Base-by-base conservation (phyloP, 2,113 vertebrate species). In the Taxidea taxus region DNA sequence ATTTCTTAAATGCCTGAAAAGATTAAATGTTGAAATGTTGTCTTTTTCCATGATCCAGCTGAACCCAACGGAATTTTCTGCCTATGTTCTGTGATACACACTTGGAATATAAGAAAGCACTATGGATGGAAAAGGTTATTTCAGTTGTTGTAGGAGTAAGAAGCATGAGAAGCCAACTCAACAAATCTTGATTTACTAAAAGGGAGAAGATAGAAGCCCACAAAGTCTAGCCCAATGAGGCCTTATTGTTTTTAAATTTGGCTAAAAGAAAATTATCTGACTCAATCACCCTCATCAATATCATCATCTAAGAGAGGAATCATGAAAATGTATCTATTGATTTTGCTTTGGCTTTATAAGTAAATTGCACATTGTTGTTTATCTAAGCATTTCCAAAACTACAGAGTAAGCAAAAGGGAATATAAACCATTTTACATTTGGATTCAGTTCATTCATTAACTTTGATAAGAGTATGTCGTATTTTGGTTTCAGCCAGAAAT, bases 361-460 rank as follows among this genome's bases (percentile, higher is more conserved):
- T 78, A 91, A 94, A 93, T 37, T 83, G 64, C 74, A 84, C 18
- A 82, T 37, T 97, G 56, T 80, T 90, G 84, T 95, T 88, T 85
- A 94, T 70, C 84, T 94, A 91, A 91, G 90, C 87, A 91, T 93
- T 95, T 97, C 82, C 44, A 87, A 94, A 96, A 97, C 60, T 74
- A 91, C 10, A 78, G 90, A 94, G 86, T 97, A 90, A 94, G 75
- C 88, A 94, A 87, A 90, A 81, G 84, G 11, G 21, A 94, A 90
- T 96, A 74, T 31, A 97, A 93, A 83, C 27, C 42, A 70, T 94
- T 97, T 96, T 82, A 78, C 31, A 66, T 95, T 95, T 95, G 72
- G 42, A 93, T 95, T 91, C 66, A 82, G 72, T 91, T 96, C 82
- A 95, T 88, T 95, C 64, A 96, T 93, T 97, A 85, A 66, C 49